Evolutionary conservation across 2,797 vertebrate genomes (phyloP), one percentile per base, ranked within the genome.

Genomic region (Crocodylus rhombifer): DNA sequence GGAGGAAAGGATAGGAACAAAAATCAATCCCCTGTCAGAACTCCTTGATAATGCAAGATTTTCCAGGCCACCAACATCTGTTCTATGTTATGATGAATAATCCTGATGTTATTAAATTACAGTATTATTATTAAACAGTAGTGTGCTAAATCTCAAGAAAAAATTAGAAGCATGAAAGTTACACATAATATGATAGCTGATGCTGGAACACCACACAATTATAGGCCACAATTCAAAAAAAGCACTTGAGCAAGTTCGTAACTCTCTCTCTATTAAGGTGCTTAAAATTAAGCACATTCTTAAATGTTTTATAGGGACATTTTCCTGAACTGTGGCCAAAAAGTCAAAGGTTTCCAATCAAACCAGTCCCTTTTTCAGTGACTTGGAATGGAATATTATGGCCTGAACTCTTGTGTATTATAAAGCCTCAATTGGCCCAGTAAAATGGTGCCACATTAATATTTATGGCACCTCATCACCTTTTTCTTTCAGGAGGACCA

Each of bases 131-230:
- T 92, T 89, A 77, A 56, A 81, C 21, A 83, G 65, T 86, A 90
- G 58, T 83, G 62, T 73, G 84, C 77, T 90, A 92, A 86, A 95
- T 82, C 79, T 94, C 74, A 94, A 95, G 23, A 87, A 84, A 95
- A 92, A 55, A 25, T 61, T 93, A 30, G 28, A 75, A 92, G 63
- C 0, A 0, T 1, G 2, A 76, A 82, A 82, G 62, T 92, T n/a
- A 88, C 15, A 56, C 0, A 0, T 64, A 78, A 33, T 83, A 87
- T 83, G 67, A 63, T 42, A 81, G 55, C 0, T 1, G 6, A 61
- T 61, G 63, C 73, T 91, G 42, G 78, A 86, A 67, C 23, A 91
- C 71, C 82, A 93, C 83, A 85, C 58, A 55, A 25, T 51, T 64
- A 18, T 64, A 64, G 17, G 20, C 4, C 42, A 67, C 3, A 16